These are phyloP conservation scores for Neoascia interrupta DNA, from an alignment of 2,888 invertebrate genomes.

Conservation along the genomic window DNA sequence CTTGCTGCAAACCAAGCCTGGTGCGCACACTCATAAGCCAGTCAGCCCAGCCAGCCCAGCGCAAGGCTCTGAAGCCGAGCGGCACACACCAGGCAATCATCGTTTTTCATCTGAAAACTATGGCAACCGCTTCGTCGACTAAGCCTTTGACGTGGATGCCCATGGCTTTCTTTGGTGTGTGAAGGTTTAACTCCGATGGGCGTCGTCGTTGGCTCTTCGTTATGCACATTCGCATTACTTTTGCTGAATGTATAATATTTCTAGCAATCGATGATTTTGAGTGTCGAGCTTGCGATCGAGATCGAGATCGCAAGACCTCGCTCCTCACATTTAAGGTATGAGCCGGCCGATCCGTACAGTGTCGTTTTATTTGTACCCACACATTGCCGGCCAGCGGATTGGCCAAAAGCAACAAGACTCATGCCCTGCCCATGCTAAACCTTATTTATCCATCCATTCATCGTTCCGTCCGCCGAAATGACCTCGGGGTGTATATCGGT, in stretches of 20 bases:
- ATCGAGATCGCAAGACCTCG: too few relatives aligned
- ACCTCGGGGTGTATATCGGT: conserved; percentile 68
- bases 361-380: conserved; percentile 36
- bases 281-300: too few relatives aligned
- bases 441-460: conserved; percentile 68
- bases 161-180: conserved; percentile 65
- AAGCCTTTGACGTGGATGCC: conserved; percentile 57
- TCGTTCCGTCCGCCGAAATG: conserved; percentile 62
- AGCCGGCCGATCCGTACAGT: conserved; percentile 27
- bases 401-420: conserved; percentile 34
- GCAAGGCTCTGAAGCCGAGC: conserved; percentile 30
- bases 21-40: not conserved
- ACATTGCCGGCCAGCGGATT: conserved; percentile 40
- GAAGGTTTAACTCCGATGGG: conserved; percentile 64
- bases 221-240: conserved; percentile 63
- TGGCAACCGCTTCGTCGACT: conserved; percentile 39
- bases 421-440: conserved; percentile 65
- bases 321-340: conserved; percentile 48
- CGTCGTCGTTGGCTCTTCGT: conserved; percentile 64
- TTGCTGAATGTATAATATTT: conserved; percentile 66
- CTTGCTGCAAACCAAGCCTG: not conserved
- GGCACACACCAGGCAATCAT: conserved; percentile 68
- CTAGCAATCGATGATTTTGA: conserved; percentile 69
- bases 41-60: not conserved
- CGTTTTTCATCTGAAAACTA: conserved; percentile 69